A percentile compares a stretch with the other conserved stretches of the same genome.
These are phyloP conservation scores for Amblyraja radiata DNA, from an alignment of 2,797 vertebrate genomes.

Conservation along the genomic window DNA sequence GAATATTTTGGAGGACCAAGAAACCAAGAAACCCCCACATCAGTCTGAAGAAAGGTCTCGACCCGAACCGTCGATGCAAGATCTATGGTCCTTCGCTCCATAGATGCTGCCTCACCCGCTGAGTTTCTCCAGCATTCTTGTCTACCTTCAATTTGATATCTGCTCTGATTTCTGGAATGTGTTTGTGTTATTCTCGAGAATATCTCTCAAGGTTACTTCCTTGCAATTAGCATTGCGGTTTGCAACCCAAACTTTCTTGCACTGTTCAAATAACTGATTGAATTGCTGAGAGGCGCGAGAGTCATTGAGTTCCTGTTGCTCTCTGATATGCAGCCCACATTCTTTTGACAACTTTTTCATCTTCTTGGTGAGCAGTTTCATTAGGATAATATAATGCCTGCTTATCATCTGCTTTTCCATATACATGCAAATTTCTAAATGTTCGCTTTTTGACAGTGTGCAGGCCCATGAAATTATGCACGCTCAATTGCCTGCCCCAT, in stretches of 20 bases:
- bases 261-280: neutral
- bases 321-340: slow-evolving; percentile 16
- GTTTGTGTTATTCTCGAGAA: neutral
- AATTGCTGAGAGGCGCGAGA: neutral
- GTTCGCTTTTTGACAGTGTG: neutral
- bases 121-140: too few relatives aligned
- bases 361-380: neutral
- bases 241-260: neutral
- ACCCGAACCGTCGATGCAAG: too few relatives aligned
- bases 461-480: neutral
- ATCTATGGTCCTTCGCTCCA: too few relatives aligned
- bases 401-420: neutral
- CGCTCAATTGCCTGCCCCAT: neutral
- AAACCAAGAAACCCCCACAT: too few relatives aligned
- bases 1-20: too few relatives aligned
- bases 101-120: too few relatives aligned
- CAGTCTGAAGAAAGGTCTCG: too few relatives aligned
- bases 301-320: neutral
- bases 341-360: neutral
- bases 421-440: slow-evolving; percentile 25
- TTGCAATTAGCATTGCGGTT: neutral
- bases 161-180: neutral
- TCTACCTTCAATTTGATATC: too few relatives aligned
- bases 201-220: neutral
- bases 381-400: slow-evolving; percentile 29